Conservation (phyloP, 37 sponge, comb jelly and placozoan genomes). For the Agelas oroides region DNA sequence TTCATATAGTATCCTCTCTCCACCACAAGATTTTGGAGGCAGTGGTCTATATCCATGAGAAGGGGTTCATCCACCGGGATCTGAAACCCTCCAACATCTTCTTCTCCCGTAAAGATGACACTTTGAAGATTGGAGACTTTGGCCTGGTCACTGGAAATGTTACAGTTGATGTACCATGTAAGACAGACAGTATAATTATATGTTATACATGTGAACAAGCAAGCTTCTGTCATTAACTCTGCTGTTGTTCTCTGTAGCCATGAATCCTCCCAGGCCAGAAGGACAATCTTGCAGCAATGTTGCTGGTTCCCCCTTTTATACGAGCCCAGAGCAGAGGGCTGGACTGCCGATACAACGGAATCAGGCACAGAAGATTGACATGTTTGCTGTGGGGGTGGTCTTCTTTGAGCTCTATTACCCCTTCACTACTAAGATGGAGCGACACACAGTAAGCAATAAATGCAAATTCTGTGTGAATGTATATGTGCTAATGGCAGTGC, state of each 20-base stretch:
- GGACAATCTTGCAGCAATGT: constrained; percentile 1
- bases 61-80: constrained; percentile 80
- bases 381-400: constrained; percentile 80
- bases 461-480: too few relatives aligned
- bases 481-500: too few relatives aligned
- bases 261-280: neutral
- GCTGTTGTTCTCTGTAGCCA: neutral
- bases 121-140: constrained; percentile 88
- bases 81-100: constrained; percentile 89
- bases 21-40: constrained; percentile 84
- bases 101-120: constrained; percentile 74
- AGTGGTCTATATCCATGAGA: constrained; percentile 78
- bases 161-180: too few relatives aligned
- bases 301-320: constrained; percentile 62
- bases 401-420: constrained; percentile 63
- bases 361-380: constrained; percentile 73
- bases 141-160: constrained; percentile 66
- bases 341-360: too few relatives aligned
- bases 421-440: too few relatives aligned
- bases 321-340: constrained; percentile 72
- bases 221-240: neutral
- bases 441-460: too few relatives aligned
- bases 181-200: neutral
- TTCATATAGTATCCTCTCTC: too few relatives aligned
- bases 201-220: neutral